Percentiles rank a stretch among this genome's conserved stretches.
phyloP scores from a whole-genome alignment of 2,113 vertebrate genomes.

The Pygoscelis adeliae region DNA sequence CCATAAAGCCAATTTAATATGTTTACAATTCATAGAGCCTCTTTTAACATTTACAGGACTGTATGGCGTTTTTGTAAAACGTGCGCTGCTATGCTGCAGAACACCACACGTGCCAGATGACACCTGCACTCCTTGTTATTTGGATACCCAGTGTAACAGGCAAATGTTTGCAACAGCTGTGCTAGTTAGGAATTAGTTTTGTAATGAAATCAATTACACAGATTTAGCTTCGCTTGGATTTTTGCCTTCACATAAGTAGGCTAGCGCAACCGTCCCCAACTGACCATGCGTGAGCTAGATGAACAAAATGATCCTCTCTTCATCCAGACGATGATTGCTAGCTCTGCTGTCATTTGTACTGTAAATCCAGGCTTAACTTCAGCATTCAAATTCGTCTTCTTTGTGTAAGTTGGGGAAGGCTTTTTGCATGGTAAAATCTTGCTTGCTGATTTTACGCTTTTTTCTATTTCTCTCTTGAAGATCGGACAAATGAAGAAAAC shows the following conservation, averaged over 20 bases:
- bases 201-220: not conserved
- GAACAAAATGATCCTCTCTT: not conserved
- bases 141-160: not conserved
- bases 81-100: rapidly evolving
- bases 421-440: too few relatives aligned
- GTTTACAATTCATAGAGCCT: not conserved
- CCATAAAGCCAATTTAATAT: rapidly evolving
- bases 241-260: not conserved
- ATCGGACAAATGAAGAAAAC: not conserved
- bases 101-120: rapidly evolving
- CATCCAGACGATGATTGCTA: not conserved
- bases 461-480: not conserved
- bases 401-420: not conserved
- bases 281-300: rapidly evolving
- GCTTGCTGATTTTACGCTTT: not conserved
- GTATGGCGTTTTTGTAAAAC: rapidly evolving
- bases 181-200: not conserved
- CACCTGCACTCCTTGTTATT: not conserved
- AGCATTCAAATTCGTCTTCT: not conserved
- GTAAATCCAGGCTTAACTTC: not conserved
- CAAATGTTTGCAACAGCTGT: not conserved
- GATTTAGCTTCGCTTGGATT: not conserved
- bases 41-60: not conserved
- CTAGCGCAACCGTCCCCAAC: not conserved
- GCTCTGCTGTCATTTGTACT: not conserved